These are phyloP conservation scores for Dipodomys spectabilis DNA, from an alignment of 2,113 vertebrate genomes.

Conservation along the genomic window DNA sequence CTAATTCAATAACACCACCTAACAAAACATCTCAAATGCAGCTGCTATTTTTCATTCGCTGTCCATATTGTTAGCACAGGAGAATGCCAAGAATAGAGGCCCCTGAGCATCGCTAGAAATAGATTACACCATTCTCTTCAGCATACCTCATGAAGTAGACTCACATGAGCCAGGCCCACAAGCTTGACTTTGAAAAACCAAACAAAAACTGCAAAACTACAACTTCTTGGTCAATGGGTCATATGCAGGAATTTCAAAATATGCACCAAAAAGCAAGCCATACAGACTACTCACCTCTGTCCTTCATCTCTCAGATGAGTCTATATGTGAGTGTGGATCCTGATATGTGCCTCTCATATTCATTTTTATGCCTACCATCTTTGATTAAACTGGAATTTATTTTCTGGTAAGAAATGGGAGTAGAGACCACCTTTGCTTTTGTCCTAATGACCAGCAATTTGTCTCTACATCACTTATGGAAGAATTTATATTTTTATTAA, in stretches of 20 bases:
- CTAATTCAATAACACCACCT: conserved; percentile 47
- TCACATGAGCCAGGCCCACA: background rate
- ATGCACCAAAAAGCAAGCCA: background rate
- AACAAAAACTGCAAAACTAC: background rate
- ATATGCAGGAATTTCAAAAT: background rate
- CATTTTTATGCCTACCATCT: background rate
- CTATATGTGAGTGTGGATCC: background rate
- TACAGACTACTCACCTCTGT: background rate
- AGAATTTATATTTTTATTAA: background rate
- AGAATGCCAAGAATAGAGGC: conserved; percentile 14
- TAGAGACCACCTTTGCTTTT: background rate
- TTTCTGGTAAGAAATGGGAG: background rate
- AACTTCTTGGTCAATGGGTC: background rate
- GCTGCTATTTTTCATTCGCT: conserved; percentile 44
- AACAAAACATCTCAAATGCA: conserved; percentile 5
- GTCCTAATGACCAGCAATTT: background rate
- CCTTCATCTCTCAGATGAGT: background rate
- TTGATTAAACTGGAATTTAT: background rate
- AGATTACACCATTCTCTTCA: background rate
- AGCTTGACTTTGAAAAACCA: background rate
- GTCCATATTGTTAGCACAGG: background rate
- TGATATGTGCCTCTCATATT: background rate
- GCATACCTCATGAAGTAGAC: background rate
- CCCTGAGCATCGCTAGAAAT: background rate
- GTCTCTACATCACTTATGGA: background rate